A percentile compares a stretch with the other conserved stretches of the same genome.
Conservation (phyloP, 1,140 invertebrate genomes). For the Papilio polyxenes region DNA sequence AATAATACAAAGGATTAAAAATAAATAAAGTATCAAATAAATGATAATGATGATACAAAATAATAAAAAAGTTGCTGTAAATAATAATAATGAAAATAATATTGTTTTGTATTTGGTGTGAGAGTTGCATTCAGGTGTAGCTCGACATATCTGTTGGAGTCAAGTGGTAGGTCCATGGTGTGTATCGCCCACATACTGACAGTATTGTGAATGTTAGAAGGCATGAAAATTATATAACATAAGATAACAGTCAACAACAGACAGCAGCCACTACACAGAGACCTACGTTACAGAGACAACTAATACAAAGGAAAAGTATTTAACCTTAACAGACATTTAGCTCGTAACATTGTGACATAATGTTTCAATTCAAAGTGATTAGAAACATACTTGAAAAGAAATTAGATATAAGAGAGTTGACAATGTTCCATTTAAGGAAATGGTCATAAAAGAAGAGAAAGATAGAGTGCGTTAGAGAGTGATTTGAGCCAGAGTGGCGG, state of each 20-base stretch:
- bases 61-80: conserved; percentile 43
- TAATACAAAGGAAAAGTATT: conserved; percentile 67
- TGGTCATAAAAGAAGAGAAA: conserved; percentile 40
- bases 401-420: conserved; percentile 44
- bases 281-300: conserved; percentile 75
- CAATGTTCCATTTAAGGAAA: conserved; percentile 47
- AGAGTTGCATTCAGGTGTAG: conserved; percentile 74
- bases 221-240: conserved; percentile 79
- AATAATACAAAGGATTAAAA: conserved; percentile 42
- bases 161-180: conserved; percentile 75
- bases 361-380: conserved; percentile 45
- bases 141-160: conserved; percentile 79
- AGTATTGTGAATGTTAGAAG: conserved; percentile 81
- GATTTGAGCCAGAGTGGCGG: conserved; percentile 59
- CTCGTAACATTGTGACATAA: conserved; percentile 53
- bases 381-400: conserved; percentile 42
- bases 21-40: conserved; percentile 41
- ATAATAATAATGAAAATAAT: conserved; percentile 52
- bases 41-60: conserved; percentile 46
- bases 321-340: conserved; percentile 48
- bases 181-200: conserved; percentile 75
- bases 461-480: conserved; percentile 61
- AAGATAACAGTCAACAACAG: conserved; percentile 80
- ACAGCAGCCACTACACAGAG: conserved; percentile 81
- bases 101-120: conserved; percentile 76